These are phyloP conservation scores for Ditylenchus dipsaci DNA, from an alignment of 1,140 invertebrate species.

Conservation along the genomic window DNA sequence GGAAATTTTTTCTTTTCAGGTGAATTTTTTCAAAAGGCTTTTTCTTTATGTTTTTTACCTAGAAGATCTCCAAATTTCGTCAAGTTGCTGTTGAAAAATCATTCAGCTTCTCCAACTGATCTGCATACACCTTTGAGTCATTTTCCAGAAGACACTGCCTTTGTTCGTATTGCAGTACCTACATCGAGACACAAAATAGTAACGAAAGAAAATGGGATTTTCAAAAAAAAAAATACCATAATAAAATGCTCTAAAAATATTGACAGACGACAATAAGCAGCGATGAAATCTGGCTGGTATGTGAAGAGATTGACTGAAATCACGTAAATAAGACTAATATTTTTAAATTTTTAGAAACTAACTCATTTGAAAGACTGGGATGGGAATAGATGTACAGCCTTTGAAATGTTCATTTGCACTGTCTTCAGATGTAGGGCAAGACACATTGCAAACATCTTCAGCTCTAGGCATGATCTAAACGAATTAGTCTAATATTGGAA, in stretches of 20 bases:
- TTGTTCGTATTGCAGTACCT: conserved; percentile 37
- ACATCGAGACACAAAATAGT: neutral
- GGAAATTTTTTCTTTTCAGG: too few relatives aligned
- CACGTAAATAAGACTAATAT: neutral
- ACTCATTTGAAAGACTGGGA: conserved; percentile 48
- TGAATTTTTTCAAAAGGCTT: too few relatives aligned
- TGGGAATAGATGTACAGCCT: conserved; percentile 35
- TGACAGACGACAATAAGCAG: conserved; percentile 35
- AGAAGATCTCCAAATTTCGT: conserved; percentile 26
- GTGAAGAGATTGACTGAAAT: conserved; percentile 31
- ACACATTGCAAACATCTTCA: conserved; percentile 40
- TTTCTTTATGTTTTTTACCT: too few relatives aligned
- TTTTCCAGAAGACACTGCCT: conserved; percentile 36
- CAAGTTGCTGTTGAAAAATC: conserved; percentile 34
- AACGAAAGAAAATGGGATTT: neutral
- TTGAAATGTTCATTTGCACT: conserved; percentile 14
- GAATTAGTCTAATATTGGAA: neutral
- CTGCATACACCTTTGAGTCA: conserved; percentile 24
- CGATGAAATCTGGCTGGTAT: conserved; percentile 41
- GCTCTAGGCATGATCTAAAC: conserved; percentile 28
- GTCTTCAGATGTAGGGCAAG: neutral
- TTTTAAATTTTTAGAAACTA: conserved; percentile 2
- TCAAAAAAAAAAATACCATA: conserved; percentile 10
- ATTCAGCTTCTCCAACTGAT: conserved; percentile 27
- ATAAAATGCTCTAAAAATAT: conserved; percentile 41